Evolutionary conservation across 2,888 invertebrate genomes (phyloP).

Genomic region (Plemyria rubiginata): DNA sequence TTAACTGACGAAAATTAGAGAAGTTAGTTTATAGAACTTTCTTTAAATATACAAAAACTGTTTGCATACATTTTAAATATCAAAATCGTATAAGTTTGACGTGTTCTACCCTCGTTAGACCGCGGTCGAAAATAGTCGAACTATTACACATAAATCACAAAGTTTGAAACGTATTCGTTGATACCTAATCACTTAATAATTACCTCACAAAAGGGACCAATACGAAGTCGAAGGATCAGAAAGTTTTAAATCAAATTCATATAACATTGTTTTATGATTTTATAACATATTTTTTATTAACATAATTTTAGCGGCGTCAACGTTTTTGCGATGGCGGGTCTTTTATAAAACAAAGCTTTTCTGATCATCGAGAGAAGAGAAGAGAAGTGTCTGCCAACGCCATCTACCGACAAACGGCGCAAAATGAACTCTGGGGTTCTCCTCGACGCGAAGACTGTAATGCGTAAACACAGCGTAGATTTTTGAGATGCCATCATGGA

Average conservation of each 20-base stretch:
- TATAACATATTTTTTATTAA: too few relatives aligned
- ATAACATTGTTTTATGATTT: neutral
- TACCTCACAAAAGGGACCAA: constrained; percentile 54
- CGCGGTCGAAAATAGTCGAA: constrained; percentile 40
- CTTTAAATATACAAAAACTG: constrained; percentile 8
- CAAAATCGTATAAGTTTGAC: constrained; percentile 41
- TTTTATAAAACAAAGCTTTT: constrained; percentile 5
- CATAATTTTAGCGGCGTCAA: neutral
- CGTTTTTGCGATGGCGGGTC: neutral
- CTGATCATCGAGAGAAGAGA: neutral
- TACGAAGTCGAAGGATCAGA: neutral
- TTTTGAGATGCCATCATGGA: constrained; percentile 42
- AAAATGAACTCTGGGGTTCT: constrained; percentile 23
- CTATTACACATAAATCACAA: constrained; percentile 80
- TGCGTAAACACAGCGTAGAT: constrained; percentile 33
- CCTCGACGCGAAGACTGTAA: constrained; percentile 13
- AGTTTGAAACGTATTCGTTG: constrained; percentile 69
- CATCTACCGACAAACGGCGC: constrained; percentile 55
- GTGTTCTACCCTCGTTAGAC: constrained; percentile 43
- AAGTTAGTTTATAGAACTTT: too few relatives aligned
- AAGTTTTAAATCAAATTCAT: too few relatives aligned
- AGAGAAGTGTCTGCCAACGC: constrained; percentile 42
- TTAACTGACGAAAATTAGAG: too few relatives aligned
- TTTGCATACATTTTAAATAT: constrained; percentile 25
- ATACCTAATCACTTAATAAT: constrained; percentile 78